phyloP scores from a whole-genome alignment of 1,140 invertebrate species.

The Micrasema minimum region DNA sequence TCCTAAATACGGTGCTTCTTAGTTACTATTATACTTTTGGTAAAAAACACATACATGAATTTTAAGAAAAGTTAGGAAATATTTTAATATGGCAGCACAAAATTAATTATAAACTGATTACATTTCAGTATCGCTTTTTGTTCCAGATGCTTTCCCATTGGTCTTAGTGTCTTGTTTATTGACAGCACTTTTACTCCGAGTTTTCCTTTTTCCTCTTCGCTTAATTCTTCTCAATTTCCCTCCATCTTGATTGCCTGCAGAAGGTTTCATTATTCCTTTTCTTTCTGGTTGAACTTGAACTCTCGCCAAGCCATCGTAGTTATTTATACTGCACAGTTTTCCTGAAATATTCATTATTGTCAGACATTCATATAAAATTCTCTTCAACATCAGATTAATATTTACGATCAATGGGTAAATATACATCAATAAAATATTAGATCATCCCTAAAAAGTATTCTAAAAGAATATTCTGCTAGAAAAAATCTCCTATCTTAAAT shows the following conservation, averaged over 20 bases:
- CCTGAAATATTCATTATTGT: conserved; percentile 58
- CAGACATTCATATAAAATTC: no score
- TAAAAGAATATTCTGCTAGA: no score
- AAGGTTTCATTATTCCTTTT: conserved; percentile 56
- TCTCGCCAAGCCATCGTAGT: conserved; percentile 65
- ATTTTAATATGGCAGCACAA: neutral
- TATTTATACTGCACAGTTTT: conserved; percentile 64
- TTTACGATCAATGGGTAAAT: no score
- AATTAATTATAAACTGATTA: neutral
- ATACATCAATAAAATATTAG: no score
- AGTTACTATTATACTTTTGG: no score
- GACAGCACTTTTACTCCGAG: conserved; percentile 62
- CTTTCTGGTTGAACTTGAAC: conserved; percentile 61
- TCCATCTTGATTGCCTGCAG: conserved; percentile 55
- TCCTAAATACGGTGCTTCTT: no score
- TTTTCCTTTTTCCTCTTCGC: conserved; percentile 57
- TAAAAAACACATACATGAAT: no score
- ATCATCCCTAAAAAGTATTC: no score
- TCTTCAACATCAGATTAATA: no score
- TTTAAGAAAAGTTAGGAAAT: neutral
- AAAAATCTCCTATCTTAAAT: no score
- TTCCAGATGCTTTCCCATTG: conserved; percentile 55
- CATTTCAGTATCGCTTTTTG: conserved; percentile 64
- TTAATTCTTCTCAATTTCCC: conserved; percentile 56
- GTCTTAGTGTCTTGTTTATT: conserved; percentile 43